Percentiles rank a stretch among this genome's conserved stretches.
Conservation (phyloP, 2,797 vertebrate species). For the Clarias platycephalus region DNA sequence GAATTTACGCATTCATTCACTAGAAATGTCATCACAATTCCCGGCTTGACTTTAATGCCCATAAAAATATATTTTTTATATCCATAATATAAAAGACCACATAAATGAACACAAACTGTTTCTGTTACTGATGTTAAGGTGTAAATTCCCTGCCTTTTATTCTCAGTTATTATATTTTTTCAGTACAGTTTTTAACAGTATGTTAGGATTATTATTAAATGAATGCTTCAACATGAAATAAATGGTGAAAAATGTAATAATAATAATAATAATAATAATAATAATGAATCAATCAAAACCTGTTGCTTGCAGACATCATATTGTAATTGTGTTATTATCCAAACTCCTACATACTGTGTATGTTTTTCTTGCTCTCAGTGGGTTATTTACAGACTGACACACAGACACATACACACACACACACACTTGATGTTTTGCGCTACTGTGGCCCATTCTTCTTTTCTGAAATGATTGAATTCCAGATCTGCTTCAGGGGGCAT, state of each 20-base stretch:
- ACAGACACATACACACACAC: neutral
- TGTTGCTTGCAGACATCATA: neutral
- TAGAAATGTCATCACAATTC: too few relatives aligned
- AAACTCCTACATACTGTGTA: neutral
- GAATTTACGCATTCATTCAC: too few relatives aligned
- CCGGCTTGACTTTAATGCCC: too few relatives aligned
- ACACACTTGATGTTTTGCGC: slow-evolving; percentile 13
- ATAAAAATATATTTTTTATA: neutral
- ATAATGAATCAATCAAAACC: neutral
- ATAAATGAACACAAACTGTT: neutral
- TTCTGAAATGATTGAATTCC: slow-evolving; percentile 44
- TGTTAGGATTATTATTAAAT: too few relatives aligned
- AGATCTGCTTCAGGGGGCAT: slow-evolving; percentile 41
- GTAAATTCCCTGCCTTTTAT: neutral
- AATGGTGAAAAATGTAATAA: too few relatives aligned
- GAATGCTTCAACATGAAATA: too few relatives aligned
- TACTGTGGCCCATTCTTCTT: slow-evolving; percentile 32
- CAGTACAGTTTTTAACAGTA: neutral
- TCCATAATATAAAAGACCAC: neutral
- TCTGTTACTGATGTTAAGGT: neutral
- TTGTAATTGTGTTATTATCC: neutral
- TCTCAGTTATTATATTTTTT: neutral
- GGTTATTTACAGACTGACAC: neutral
- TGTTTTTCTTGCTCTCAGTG: neutral
- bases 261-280: too few relatives aligned